phyloP scores from a whole-genome alignment of 2,888 invertebrate genomes.

The Oxyscelio sp. region DNA sequence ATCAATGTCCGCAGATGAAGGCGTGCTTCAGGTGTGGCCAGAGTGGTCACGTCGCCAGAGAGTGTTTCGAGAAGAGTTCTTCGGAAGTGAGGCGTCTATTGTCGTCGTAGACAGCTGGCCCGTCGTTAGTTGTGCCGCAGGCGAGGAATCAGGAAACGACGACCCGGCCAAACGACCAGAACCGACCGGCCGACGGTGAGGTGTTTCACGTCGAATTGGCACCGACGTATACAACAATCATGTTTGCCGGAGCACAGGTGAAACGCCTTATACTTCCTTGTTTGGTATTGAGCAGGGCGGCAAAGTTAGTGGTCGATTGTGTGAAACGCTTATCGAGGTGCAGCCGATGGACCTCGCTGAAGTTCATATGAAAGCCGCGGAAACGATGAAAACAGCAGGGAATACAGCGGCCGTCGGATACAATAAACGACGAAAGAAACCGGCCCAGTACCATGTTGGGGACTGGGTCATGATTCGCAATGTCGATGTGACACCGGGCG shows the following conservation, averaged over 20 bases:
- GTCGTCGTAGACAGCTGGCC: no score
- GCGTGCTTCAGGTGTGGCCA: no score
- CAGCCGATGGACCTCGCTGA: background rate
- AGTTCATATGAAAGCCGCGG: background rate
- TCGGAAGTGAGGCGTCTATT: no score
- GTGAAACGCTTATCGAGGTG: background rate
- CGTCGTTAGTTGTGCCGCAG: no score
- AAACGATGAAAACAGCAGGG: background rate
- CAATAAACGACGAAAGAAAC: background rate
- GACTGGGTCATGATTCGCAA: no score
- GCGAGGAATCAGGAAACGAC: no score
- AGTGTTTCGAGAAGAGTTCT: no score
- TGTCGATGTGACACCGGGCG: constrained; percentile 19
- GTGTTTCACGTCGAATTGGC: background rate
- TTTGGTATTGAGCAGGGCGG: background rate
- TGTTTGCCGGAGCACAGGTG: background rate
- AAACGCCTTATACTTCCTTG: background rate
- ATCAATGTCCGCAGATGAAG: no score
- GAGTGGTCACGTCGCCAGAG: no score
- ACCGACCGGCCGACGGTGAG: no score
- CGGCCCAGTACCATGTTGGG: background rate
- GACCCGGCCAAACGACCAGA: no score
- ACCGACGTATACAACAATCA: background rate
- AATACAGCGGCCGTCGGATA: background rate
- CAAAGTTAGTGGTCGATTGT: background rate